Percentiles rank a stretch among this genome's conserved stretches.
Evolutionary conservation across 2,888 invertebrate genomes (phyloP).

Genomic region (Ennomos fuscantarius): DNA sequence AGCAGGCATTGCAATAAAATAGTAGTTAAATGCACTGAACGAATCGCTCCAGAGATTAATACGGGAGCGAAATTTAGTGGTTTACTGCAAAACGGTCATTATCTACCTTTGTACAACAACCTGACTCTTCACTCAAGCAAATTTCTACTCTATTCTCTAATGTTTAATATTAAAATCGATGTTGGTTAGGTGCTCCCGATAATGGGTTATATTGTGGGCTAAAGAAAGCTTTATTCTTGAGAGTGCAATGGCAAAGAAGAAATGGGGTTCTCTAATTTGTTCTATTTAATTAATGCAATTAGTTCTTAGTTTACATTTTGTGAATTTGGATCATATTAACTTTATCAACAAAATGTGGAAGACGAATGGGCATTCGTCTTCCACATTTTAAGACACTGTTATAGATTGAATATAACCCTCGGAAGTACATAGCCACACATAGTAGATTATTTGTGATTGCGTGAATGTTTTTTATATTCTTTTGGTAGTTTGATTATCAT

Average conservation of each 20-base stretch:
- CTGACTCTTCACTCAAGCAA: slow-evolving; percentile 9
- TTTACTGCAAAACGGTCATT: slow-evolving; percentile 38
- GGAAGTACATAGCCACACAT: too few species aligned
- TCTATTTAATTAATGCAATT: slow-evolving; percentile 23
- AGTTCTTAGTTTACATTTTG: slow-evolving; percentile 6
- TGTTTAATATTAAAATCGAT: slow-evolving; percentile 5
- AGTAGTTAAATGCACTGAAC: slow-evolving; percentile 54
- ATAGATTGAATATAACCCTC: too few species aligned
- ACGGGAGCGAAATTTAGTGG: slow-evolving; percentile 48
- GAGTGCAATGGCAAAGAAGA: slow-evolving; percentile 22
- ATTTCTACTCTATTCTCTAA: slow-evolving; percentile 11
- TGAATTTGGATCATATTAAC: too few species aligned
- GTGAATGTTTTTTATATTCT: too few species aligned
- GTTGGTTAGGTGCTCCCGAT: not conserved
- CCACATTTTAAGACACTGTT: too few species aligned
- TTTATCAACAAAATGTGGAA: too few species aligned
- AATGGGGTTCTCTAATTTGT: slow-evolving; percentile 22
- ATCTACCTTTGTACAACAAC: slow-evolving; percentile 32
- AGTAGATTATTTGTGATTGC: too few species aligned
- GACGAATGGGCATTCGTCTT: too few species aligned
- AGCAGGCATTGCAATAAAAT: slow-evolving; percentile 57
- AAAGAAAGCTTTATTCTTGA: slow-evolving; percentile 18
- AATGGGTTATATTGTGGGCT: slow-evolving; percentile 18
- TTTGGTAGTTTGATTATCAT: too few species aligned
- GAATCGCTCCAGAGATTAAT: slow-evolving; percentile 58